Evolutionary conservation across 2,797 vertebrate species (phyloP), one percentile per base, ranked within the genome.

Genomic region (Perodicticus potto): DNA sequence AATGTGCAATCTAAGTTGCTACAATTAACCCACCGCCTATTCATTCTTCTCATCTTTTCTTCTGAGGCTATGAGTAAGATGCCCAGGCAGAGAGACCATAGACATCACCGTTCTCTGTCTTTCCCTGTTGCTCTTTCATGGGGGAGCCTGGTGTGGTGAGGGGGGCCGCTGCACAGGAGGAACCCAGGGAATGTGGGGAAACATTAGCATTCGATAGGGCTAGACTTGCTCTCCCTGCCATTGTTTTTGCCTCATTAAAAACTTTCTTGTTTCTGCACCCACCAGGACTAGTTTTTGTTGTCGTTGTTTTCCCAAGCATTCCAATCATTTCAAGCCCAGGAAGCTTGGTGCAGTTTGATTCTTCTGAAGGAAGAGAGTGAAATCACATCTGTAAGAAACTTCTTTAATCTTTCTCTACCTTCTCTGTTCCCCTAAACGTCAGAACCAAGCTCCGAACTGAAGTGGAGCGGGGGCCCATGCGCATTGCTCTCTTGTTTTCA

Each of bases 31-130:
- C 14, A 23, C 3, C 8, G 27, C 37, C 17, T 17, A 0, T 7
- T 4, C 3, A 0, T 34, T 43, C 59, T 14, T 63, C 61, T 43
- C 25, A 1, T 11, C 57, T 3, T 23, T 61, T 5, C 55, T 69
- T n/a, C 76, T 2, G 0, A 2, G 20, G 23, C 65, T 32, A 2
- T 13, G 1, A 5, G 8, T 1, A 5, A 13, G n/a, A n/a, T 0
- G 0, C 9, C 4, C 0, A 1, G 40, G n/a, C 7, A 25, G 22
- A 2, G 2, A 49, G 72, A 7, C 3, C 0, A 0, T 0, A 0
- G 17, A 0, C 10, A 14, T 55, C 70, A 43, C 17, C 9, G 45
- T 2, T 7, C 4, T 2, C 0, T 25, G 25, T 20, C 45, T 37
- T 37, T 53, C 23, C 23, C 6, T 55, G n/a, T 5, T 3, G 29